Conservation (phyloP, 2,113 vertebrate genomes). For the Baryphthengus martii region DNA sequence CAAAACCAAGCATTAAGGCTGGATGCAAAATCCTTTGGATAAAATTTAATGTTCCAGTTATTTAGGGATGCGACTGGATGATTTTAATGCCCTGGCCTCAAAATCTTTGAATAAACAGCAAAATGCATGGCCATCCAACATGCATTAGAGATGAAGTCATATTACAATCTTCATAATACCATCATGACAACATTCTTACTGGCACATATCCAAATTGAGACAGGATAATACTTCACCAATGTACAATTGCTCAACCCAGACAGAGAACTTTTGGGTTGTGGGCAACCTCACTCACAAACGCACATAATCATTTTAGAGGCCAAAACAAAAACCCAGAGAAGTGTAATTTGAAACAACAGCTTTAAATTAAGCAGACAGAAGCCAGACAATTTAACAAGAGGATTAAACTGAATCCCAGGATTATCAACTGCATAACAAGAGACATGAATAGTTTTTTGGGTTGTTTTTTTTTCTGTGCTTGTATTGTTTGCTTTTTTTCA, state of each 20-base stretch:
- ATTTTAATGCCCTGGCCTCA: constrained; percentile 15
- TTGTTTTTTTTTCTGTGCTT: neutral
- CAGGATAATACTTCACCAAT: neutral
- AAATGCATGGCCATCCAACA: neutral
- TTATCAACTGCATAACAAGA: constrained; percentile 16
- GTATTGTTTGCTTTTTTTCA: neutral
- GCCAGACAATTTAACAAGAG: constrained; percentile 14
- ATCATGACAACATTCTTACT: neutral
- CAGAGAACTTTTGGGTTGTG: neutral
- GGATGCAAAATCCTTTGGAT: neutral
- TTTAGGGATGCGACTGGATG: neutral
- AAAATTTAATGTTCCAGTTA: neutral
- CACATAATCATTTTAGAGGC: neutral
- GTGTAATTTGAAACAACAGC: neutral
- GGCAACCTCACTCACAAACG: neutral
- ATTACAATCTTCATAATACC: neutral
- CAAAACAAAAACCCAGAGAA: neutral
- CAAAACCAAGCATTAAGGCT: neutral
- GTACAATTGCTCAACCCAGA: neutral
- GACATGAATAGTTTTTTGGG: neutral
- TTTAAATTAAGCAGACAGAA: constrained; percentile 26
- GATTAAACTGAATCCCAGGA: constrained; percentile 21
- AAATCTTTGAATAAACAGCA: constrained; percentile 26
- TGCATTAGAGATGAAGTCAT: neutral
- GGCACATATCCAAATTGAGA: neutral